Conservation (phyloP, 2,888 invertebrate genomes). For the Acleris laterana region DNA sequence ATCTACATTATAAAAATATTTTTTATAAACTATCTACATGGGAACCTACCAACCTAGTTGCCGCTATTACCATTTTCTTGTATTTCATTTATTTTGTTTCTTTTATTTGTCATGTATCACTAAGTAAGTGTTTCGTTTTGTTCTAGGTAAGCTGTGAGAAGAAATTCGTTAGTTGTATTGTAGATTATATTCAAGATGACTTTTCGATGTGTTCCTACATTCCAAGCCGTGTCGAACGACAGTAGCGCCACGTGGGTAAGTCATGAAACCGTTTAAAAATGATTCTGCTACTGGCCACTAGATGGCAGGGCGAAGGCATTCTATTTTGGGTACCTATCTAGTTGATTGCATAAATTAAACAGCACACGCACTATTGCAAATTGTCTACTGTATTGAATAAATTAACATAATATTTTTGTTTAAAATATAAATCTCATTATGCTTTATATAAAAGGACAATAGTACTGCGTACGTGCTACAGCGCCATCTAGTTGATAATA, state of each 20-base stretch:
- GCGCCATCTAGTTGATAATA: conserved; percentile 40
- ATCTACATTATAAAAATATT: no score
- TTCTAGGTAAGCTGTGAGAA: conserved; percentile 88
- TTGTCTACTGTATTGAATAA: no score
- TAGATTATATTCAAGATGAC: conserved; percentile 81
- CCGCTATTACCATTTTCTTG: background rate
- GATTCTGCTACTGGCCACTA: conserved; percentile 48
- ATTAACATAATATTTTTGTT: background rate
- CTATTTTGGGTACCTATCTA: no score
- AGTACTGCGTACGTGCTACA: background rate
- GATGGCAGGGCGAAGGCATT: conserved; percentile 50
- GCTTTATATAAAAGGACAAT: background rate
- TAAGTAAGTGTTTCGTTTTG: conserved; percentile 86
- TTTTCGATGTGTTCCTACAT: conserved; percentile 88
- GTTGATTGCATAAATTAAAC: no score
- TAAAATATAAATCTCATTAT: background rate
- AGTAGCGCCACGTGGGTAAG: conserved; percentile 88
- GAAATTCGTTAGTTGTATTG: conserved; percentile 60
- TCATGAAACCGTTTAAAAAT: conserved; percentile 46
- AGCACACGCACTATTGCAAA: no score
- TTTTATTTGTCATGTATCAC: conserved; percentile 59
- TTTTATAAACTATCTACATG: no score
- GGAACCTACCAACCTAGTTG: background rate
- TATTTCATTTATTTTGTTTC: conserved; percentile 6
- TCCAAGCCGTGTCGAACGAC: conserved; percentile 86